phyloP scores from a whole-genome alignment of 2,113 vertebrate genomes.

The Callopanchax toddi region DNA sequence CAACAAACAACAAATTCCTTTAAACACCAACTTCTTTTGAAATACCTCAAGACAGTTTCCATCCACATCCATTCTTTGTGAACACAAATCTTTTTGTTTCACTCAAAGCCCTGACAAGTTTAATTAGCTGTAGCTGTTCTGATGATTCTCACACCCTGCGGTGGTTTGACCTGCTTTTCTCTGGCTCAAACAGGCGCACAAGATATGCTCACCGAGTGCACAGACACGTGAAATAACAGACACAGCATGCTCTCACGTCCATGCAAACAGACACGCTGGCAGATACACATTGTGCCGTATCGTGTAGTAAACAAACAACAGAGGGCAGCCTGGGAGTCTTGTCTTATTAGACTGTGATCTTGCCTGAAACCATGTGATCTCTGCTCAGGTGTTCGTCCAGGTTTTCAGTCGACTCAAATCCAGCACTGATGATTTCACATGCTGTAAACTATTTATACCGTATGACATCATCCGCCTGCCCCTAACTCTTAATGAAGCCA shows the following conservation, averaged over 20 bases:
- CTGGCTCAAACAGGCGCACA: constrained; percentile 54
- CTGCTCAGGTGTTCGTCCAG: constrained; percentile 34
- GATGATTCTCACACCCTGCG: constrained; percentile 58
- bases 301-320: constrained; percentile 46
- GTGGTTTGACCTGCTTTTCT: constrained; percentile 69
- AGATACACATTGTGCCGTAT: constrained; percentile 12
- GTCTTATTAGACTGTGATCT: constrained; percentile 52
- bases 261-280: constrained; percentile 9
- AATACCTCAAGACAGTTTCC: constrained; percentile 20
- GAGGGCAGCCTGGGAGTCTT: constrained; percentile 10
- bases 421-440: too few relatives aligned
- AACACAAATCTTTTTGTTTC: constrained; percentile 45
- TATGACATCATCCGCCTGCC: constrained; percentile 37
- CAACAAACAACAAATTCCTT: too few relatives aligned
- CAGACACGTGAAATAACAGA: constrained; percentile 36
- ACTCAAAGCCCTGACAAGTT: constrained; percentile 35
- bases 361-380: constrained; percentile 40
- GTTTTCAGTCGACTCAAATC: constrained; percentile 15
- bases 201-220: constrained; percentile 41
- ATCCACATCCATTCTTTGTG: constrained; percentile 1
- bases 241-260: constrained; percentile 20
- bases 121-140: constrained; percentile 56
- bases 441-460: constrained; percentile 24
- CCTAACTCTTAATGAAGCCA: constrained; percentile 28
- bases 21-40: background rate